A percentile compares a stretch with the other conserved stretches of the same genome.
phyloP scores from a whole-genome alignment of 2,888 invertebrate genomes.

The Phyllotreta cruciferae region DNA sequence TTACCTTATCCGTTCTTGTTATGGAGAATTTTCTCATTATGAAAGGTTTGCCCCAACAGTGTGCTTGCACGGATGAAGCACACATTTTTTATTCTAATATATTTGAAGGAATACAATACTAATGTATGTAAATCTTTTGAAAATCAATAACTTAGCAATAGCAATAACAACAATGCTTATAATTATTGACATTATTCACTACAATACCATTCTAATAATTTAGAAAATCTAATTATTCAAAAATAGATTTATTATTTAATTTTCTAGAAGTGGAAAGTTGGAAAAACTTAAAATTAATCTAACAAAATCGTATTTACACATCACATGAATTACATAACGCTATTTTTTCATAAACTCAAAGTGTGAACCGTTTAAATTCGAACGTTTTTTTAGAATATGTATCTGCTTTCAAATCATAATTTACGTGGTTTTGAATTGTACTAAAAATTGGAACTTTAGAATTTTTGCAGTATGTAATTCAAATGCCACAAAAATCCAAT shows the following conservation, averaged over 20 bases:
- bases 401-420: conserved; percentile 1
- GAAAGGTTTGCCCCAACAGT: too few relatives aligned
- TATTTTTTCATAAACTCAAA: conserved; percentile 12
- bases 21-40: too few relatives aligned
- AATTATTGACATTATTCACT: conserved; percentile 11
- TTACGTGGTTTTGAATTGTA: background rate
- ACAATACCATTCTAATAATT: conserved; percentile 19
- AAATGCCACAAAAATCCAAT: too few relatives aligned
- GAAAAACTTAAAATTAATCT: conserved; percentile 33
- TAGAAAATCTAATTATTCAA: conserved; percentile 56
- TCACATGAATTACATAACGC: conserved; percentile 34
- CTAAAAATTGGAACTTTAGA: too few relatives aligned
- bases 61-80: too few relatives aligned
- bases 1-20: too few relatives aligned
- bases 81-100: too few relatives aligned
- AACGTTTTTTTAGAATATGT: too few relatives aligned
- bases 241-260: conserved; percentile 50
- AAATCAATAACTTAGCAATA: too few relatives aligned
- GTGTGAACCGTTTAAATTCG: too few relatives aligned
- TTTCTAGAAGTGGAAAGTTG: conserved; percentile 28
- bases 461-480: too few relatives aligned
- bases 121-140: too few relatives aligned
- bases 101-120: conserved; percentile 19
- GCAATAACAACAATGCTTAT: background rate
- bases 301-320: conserved; percentile 38